A percentile compares a stretch with the other conserved stretches of the same genome.
These are phyloP conservation scores for Myotis findleyi DNA, from an alignment of 2,797 vertebrate species.

Conservation along the genomic window DNA sequence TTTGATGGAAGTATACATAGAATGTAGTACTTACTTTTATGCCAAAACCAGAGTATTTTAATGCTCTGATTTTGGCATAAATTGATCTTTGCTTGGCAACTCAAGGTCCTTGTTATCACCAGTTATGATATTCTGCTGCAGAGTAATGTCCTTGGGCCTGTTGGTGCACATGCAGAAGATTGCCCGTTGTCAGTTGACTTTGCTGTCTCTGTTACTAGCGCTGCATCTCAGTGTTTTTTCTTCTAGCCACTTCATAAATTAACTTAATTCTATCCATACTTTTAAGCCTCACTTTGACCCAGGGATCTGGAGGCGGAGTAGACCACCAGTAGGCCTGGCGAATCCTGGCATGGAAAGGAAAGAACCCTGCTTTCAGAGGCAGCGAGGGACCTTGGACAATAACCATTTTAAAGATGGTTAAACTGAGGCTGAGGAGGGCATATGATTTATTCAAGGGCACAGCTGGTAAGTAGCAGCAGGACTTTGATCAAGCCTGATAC, in stretches of 20 bases:
- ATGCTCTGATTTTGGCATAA: neutral
- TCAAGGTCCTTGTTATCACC: neutral
- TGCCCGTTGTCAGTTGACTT: neutral
- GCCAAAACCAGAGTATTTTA: neutral
- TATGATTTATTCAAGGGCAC: neutral
- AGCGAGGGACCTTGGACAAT: neutral
- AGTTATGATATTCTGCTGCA: neutral
- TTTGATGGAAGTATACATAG: neutral
- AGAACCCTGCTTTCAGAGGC: neutral
- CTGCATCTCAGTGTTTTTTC: neutral
- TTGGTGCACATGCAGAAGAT: neutral
- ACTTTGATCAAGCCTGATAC: neutral
- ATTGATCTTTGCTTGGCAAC: slow-evolving; percentile 2
- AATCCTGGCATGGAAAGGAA: neutral
- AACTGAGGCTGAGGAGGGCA: neutral
- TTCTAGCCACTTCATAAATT: neutral
- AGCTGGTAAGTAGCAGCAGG: neutral
- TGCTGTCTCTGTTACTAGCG: neutral
- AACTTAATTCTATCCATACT: neutral
- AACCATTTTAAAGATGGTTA: neutral
- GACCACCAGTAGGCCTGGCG: neutral
- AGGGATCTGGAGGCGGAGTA: neutral
- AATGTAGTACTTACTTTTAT: slow-evolving; percentile 15
- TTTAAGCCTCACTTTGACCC: slow-evolving; percentile 17
- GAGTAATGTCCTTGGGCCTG: neutral